Evolutionary conservation across 2,113 vertebrate genomes (phyloP), one percentile per base, ranked within the genome.

Genomic region (Pelusios castaneus): DNA sequence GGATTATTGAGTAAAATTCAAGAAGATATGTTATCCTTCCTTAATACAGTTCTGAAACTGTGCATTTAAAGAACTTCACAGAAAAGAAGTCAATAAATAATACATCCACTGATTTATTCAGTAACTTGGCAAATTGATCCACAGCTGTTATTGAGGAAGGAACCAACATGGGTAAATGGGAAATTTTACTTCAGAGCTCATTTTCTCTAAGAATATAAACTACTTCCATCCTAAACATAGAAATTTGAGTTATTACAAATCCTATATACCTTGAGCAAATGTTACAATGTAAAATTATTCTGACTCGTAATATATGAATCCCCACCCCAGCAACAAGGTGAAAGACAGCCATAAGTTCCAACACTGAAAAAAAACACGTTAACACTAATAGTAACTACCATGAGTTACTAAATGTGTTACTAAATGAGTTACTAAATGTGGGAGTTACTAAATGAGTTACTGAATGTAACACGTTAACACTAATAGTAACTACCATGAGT

Each of bases 391-490:
- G 43, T 1, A 12, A 38, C 6, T 45, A 10, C 22, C 77, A 78
- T 8, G 73, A 10, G 4, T 3, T 12, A n/a, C n/a, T n/a, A n/a
- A n/a, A n/a, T 43, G 38, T 43, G 29, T n/a, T n/a, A n/a, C n/a
- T n/a, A n/a, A n/a, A n/a, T n/a, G n/a, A n/a, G n/a, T n/a, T n/a
- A n/a, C n/a, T n/a, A n/a, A n/a, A n/a, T 43, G 38, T 43, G 24
- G 38, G 49, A 92, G 29, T n/a, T n/a, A n/a, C n/a, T n/a, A n/a
- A n/a, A n/a, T n/a, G n/a, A n/a, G n/a, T n/a, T n/a, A n/a, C n/a
- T n/a, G n/a, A n/a, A n/a, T 43, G 38, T 43, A 49, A 0, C 2
- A 24, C 8, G 8, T 52, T 29, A 17, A 75, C 6, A 47, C 79
- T 52, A 82, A 55, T n/a, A 60, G 43, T 1, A 12, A 38, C 6